Base-by-base conservation (phyloP, 2,888 invertebrate species). In the Trimorus sp. region DNA sequence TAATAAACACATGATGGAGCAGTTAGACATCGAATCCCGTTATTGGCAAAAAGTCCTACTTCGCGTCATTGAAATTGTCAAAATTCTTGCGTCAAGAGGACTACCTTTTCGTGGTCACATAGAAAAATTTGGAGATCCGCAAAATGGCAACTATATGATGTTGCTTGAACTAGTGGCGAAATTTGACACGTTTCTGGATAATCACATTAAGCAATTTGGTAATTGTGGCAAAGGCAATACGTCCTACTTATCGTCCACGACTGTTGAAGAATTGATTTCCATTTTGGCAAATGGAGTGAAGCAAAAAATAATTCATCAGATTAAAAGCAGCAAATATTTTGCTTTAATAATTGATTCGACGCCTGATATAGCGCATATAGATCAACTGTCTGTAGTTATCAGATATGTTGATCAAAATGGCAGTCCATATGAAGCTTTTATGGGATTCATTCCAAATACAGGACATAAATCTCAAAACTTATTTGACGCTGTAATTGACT, bases 61-160 rank as follows among this genome's bases (percentile, higher is more conserved):
- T 12, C 70, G 77, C 16, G 70, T 77, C 6, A 58, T 40, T 12
- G 7, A 7, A 38, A 40, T 81, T 38, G 73, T 86, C 26, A 83
- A 85, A 65, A 59, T 62, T 62, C 77, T 86, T 58, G 79, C 66
- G 66, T 80, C 83, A 63, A 80, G 84, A 76, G 86, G 84, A 37
- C 66, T 87, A 14, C 71, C 85, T 40, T 85, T 85, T 26, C 79
- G 86, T 82, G 85, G 86, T 26, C 71, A 75, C n/a, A n/a, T 65
- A 49, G 85, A 86, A 80, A 82, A 77, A 58, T 85, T 87, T 76
- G 86, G 85, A 48, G 66, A 59, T 75, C 79, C 56, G 12, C 84
- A 87, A 45, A 88, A 86, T 63, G 87, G 88, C 73, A 88, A 89
- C 86, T 88, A 83, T 48, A 62, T 83, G 59, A 87, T 86, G 84